A percentile compares a stretch with the other conserved stretches of the same genome.
These are phyloP conservation scores for Sipha maydis DNA, from an alignment of 2,888 invertebrate genomes.

Conservation along the genomic window DNA sequence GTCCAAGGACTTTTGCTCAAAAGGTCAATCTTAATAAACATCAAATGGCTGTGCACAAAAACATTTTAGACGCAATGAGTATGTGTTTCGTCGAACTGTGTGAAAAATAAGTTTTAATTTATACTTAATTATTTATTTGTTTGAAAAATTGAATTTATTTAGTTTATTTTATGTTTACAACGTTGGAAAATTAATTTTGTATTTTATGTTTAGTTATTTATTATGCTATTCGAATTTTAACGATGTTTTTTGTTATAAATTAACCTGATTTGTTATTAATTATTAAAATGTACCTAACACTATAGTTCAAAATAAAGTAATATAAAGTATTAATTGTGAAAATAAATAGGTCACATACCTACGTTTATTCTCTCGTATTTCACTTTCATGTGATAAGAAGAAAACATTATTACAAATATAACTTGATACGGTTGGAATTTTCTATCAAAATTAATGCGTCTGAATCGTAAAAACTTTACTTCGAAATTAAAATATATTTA, in stretches of 20 bases:
- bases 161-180: background rate
- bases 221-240: conserved; percentile 8
- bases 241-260: conserved; percentile 1
- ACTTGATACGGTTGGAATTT: no score
- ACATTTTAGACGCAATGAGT: conserved; percentile 46
- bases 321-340: background rate
- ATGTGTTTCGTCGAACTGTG: conserved; percentile 39
- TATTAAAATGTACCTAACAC: background rate
- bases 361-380: background rate
- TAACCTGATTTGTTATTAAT: background rate
- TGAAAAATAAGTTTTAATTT: conserved; percentile 9
- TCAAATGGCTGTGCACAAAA: conserved; percentile 58
- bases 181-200: background rate
- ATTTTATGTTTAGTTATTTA: background rate
- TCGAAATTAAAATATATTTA: no score
- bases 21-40: conserved; percentile 62
- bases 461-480: no score
- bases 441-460: no score
- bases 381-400: background rate
- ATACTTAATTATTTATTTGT: background rate
- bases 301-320: conserved; percentile 4
- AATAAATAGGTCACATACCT: background rate
- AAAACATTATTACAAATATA: no score
- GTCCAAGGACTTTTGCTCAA: conserved; percentile 64
- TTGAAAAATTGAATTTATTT: conserved; percentile 14